Conservation (phyloP, 1,140 invertebrate genomes). For the Zaprionus nigranus region DNA sequence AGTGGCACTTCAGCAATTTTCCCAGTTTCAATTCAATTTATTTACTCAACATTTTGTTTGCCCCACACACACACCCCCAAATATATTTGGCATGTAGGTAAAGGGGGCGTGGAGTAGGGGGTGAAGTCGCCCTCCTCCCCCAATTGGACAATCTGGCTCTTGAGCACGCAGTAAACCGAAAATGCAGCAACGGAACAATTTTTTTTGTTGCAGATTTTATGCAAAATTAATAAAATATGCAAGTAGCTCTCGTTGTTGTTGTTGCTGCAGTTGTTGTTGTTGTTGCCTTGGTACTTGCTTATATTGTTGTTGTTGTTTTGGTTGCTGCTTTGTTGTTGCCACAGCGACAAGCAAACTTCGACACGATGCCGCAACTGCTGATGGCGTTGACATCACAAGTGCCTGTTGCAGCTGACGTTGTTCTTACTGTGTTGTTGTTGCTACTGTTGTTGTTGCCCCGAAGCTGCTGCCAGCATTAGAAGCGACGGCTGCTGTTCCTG, state of each 20-base stretch:
- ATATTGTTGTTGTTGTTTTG: neutral
- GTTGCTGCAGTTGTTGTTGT: slow-evolving; percentile 14
- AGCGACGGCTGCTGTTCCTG: slow-evolving; percentile 21
- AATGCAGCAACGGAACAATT: slow-evolving; percentile 35
- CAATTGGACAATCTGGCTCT: slow-evolving; percentile 65
- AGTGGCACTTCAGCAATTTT: slow-evolving; percentile 50
- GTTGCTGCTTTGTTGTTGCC: slow-evolving; percentile 5
- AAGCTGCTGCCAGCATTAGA: slow-evolving; percentile 28
- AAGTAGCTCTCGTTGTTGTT: slow-evolving; percentile 33
- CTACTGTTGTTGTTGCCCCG: slow-evolving; percentile 27
- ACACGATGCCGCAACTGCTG: slow-evolving; percentile 51
- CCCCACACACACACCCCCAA: neutral
- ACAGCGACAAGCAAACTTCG: slow-evolving; percentile 48
- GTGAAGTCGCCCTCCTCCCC: slow-evolving; percentile 5
- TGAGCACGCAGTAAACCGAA: slow-evolving; percentile 70
- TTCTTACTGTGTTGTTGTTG: slow-evolving; percentile 22
- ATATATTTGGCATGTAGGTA: neutral
- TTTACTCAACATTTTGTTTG: slow-evolving; percentile 43
- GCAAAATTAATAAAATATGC: slow-evolving; percentile 78
- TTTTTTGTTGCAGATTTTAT: slow-evolving; percentile 63
- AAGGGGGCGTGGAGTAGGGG: neutral
- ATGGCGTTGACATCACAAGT: slow-evolving; percentile 76
- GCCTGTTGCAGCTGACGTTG: slow-evolving; percentile 21
- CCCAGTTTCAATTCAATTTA: slow-evolving; percentile 59
- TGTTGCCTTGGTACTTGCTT: neutral